Evolutionary conservation across 2,113 vertebrate genomes (phyloP), one percentile per base, ranked within the genome.

Genomic region (Ceyx cyanopectus): DNA sequence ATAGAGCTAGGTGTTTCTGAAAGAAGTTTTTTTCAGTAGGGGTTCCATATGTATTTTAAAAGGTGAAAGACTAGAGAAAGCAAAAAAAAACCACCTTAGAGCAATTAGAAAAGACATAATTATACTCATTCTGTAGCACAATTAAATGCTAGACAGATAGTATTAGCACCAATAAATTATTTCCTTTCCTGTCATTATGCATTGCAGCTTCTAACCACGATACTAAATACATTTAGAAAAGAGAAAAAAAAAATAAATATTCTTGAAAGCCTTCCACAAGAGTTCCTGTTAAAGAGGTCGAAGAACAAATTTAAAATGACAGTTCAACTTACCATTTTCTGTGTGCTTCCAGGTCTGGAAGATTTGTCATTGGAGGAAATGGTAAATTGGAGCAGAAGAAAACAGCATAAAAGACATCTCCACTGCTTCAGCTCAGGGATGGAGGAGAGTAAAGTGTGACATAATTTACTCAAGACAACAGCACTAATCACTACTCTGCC

Each of bases 271-370:
- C 24, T 54, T 62, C 53, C 34, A 19, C 21, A 65, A 46, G 63
- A 16, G 4, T 61, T 74, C 13, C 66, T 85, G 20, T 56, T 57
- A 60, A 37, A 85, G 58, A 91, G 20, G 14, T 62, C 60, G 34
- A 89, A 62, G n/a, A 62, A 10, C 2, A 92, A 81, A 50, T 41
- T 60, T 67, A 50, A 87, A 94, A 48, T 24, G 14, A 34, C 75
- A 80, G 46, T 32, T 83, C 48, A 85, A 83, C 98, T 40, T 97
- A 98, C 97, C 98, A 95, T 98, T 58, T 95, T 96, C n/a, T 88
- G 58, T 88, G 61, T 77, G 70, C 84, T 91, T 96, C 82, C 72
- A 83, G 54, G 46, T 87, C 46, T 91, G 51, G 73, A 58, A 45
- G 60, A 74, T 24, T 76, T 80, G 65, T 63, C 2, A 3, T 29